Base-by-base conservation (phyloP, 2,888 invertebrate species). In the Hypsopygia costalis region DNA sequence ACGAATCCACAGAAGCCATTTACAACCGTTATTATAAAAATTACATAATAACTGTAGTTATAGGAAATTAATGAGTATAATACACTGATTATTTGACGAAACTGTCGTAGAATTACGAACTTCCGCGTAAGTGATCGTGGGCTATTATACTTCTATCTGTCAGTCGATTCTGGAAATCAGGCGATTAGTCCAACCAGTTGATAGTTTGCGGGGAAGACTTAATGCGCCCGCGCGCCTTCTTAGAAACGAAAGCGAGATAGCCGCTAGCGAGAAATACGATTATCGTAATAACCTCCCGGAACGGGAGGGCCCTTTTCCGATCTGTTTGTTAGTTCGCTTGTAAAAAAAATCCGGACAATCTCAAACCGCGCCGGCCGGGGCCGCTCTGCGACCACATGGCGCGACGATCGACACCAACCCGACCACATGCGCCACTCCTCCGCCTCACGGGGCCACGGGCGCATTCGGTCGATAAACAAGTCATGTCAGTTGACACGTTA, bases 211-310 rank as follows among this genome's bases (percentile, higher is more conserved):
- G 76, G 72, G 69, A 75, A 69, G 68, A 63, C 68, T 66, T 67
- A 61, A 65, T 58, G 58, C 61, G 58, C 54, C 55, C 59, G 64
- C 67, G 70, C 71, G 62, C 69, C 78, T 87, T 87, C 87, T 66
- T 51, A 69, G 87, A 87, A 87, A 78, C 81, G 83, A 85, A 81
- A 83, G 81, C 81, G 75, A 81, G 79, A 79, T 77, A 79, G 74
- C 60, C 67, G 58, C 74, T 81, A 77, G 81, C 78, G 71, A 76
- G 83, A 85, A 86, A 79, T 69, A 73, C 74, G 78, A 86, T 87
- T 85, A 86, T 75, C 72, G 80, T 85, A 85, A 86, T 79, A 81
- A 81, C 74, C 79, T 81, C 80, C 76, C 69, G 76, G 79, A 80
- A 83, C 69, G 69, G 62, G 65, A 62, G 46, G 49, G 69, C 67